These are phyloP conservation scores for Caradrina kadenii DNA, from an alignment of 2,888 invertebrate genomes.

Conservation along the genomic window DNA sequence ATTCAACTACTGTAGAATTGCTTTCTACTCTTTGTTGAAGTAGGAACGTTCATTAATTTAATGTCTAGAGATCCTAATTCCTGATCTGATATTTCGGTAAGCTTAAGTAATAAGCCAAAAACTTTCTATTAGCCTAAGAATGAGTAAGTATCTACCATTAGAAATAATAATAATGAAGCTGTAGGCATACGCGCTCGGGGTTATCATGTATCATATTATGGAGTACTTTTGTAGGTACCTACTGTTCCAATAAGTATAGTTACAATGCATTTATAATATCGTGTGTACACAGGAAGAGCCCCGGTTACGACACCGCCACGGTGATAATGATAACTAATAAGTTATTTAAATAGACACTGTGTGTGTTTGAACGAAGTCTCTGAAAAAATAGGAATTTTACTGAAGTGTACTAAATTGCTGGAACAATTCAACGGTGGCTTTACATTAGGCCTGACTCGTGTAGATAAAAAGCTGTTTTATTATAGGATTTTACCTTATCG, in stretches of 20 bases:
- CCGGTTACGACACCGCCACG: constrained; percentile 56
- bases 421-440: no score
- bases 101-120: neutral
- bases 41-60: no score
- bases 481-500: neutral
- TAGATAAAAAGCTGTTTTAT: neutral
- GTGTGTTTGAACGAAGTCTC: constrained; percentile 14
- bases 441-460: neutral
- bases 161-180: constrained; percentile 46
- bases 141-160: constrained; percentile 11
- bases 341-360: constrained; percentile 28
- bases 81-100: neutral
- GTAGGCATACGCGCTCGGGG: constrained; percentile 47
- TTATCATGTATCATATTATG: constrained; percentile 55
- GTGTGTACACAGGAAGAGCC: constrained; percentile 63
- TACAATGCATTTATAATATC: constrained; percentile 58
- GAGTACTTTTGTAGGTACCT: constrained; percentile 27
- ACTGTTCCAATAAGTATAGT: constrained; percentile 51
- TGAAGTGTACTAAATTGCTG: no score
- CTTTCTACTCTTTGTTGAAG: no score
- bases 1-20: no score
- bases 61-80: neutral
- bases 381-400: no score
- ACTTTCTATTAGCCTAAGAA: neutral
- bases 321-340: constrained; percentile 51